Evolutionary conservation across 2,113 vertebrate genomes (phyloP), one percentile per base, ranked within the genome.

Genomic region (Chitala chitala): DNA sequence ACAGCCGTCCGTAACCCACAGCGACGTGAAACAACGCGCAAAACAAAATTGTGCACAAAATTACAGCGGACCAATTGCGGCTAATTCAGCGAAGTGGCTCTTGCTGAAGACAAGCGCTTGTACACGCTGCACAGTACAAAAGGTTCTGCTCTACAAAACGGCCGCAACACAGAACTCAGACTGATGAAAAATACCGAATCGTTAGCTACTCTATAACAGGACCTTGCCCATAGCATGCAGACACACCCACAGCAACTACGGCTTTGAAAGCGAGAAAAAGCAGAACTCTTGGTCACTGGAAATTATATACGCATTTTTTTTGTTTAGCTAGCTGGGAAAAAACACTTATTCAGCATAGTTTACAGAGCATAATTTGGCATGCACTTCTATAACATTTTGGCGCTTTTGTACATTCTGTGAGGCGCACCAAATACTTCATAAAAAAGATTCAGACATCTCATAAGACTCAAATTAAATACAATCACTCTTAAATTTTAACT

Each of bases 181-280:
- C 40, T 5, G 61, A 46, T 59, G 71, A 24, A 73, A 33, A 73
- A 73, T 17, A 61, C 48, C 42, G 13, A 20, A 29, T 48, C 40
- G 20, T 42, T 13, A 24, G 48, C 29, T 20, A 36, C 64, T 50
- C 61, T n/a, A 73, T 22, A 64, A 73, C 58, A 61, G 42, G 29
- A 63, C 55, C 50, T 50, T 36, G 55, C 71, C 56, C 20, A 50
- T 48, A 63, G 56, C 56, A 73, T 61, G 58, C 55, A 73, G 55
- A 44, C 46, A 72, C 54, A 40, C 54, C 69, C 61, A 61, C 55
- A 61, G 42, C 44, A 48, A 51, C 33, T 63, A 53, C 26, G 36
- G 24, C 20, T 36, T 24, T 71, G 17, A n/a, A 56, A 40, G 38
- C 58, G n/a, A 51, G 31, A 51, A 46, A 46, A 64, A 46, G 42